Percentiles rank a stretch among this genome's conserved stretches.
These are phyloP conservation scores for Panopea generosa DNA, from an alignment of 2,888 invertebrate species.

Conservation along the genomic window DNA sequence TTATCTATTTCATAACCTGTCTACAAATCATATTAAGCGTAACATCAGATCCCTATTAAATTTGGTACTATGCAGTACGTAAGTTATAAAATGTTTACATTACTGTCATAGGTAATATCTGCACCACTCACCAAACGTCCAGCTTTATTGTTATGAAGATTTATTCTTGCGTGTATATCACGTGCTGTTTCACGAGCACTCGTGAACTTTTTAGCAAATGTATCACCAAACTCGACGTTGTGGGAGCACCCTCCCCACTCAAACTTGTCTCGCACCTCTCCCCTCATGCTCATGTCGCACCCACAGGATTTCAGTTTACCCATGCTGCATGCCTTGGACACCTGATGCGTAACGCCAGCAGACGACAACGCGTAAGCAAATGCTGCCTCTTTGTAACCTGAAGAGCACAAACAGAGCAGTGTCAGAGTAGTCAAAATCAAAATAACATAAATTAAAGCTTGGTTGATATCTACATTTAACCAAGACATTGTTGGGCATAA, in stretches of 20 bases:
- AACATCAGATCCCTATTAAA: too few relatives aligned
- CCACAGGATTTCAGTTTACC: slow-evolving; percentile 94
- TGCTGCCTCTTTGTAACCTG: slow-evolving; percentile 98
- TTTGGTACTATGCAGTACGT: too few relatives aligned
- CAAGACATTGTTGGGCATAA: too few relatives aligned
- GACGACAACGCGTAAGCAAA: slow-evolving; percentile 98
- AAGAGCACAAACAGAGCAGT: slow-evolving; percentile 82
- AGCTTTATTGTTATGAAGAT: slow-evolving; percentile 84
- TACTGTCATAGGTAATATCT: too few relatives aligned
- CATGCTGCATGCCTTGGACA: slow-evolving; percentile 96
- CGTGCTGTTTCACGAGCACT: slow-evolving; percentile 94
- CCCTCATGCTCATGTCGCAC: slow-evolving; percentile 86
- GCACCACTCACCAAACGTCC: slow-evolving; percentile 82
- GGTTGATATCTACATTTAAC: too few relatives aligned
- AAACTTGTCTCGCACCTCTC: slow-evolving; percentile 86
- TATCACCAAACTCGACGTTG: slow-evolving; percentile 91
- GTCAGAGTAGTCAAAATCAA: too few relatives aligned
- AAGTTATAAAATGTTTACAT: too few relatives aligned
- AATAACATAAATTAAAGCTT: too few relatives aligned
- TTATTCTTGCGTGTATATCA: slow-evolving; percentile 82
- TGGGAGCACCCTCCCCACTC: slow-evolving; percentile 97
- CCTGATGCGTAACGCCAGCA: slow-evolving; percentile 97
- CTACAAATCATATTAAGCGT: too few relatives aligned
- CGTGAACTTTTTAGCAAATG: slow-evolving; percentile 93
- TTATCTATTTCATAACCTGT: too few relatives aligned